phyloP scores from a whole-genome alignment of 2,888 invertebrate species.

The Pristionchus arcanus region DNA sequence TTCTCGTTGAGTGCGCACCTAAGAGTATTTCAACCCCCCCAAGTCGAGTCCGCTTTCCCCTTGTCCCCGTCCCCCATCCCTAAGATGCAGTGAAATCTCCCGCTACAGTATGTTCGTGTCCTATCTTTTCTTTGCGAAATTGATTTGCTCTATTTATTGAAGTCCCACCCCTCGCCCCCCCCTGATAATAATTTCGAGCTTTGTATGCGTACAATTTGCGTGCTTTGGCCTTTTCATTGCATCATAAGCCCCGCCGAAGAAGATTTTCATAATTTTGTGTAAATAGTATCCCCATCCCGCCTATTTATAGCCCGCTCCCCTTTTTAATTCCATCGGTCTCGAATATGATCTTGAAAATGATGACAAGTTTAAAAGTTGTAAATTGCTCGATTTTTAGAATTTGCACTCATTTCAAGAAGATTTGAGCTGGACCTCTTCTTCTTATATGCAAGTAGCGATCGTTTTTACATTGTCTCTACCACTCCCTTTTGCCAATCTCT shows the following conservation, averaged over 20 bases:
- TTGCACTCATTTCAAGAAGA: constrained; percentile 45
- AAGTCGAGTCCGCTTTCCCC: background rate
- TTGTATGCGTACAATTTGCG: constrained; percentile 50
- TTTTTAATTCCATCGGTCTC: background rate
- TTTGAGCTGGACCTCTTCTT: constrained; percentile 51
- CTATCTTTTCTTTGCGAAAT: background rate
- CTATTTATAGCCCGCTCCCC: background rate
- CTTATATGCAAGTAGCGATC: background rate
- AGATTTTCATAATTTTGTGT: constrained; percentile 39
- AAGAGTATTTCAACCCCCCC: constrained; percentile 17
- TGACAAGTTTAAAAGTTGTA: constrained; percentile 49
- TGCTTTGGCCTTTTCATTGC: constrained; percentile 22
- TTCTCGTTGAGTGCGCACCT: background rate
- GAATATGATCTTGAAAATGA: constrained; percentile 42
- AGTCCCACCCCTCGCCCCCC: background rate
- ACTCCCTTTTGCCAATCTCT: constrained; percentile 13
- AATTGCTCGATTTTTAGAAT: constrained; percentile 48
- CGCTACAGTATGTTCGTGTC: background rate
- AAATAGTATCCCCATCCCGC: background rate
- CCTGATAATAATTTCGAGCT: constrained; percentile 9
- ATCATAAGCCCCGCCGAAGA: constrained; percentile 27
- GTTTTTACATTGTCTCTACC: background rate
- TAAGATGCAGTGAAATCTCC: background rate
- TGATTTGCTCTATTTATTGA: constrained; percentile 1
- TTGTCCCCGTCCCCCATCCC: background rate